Evolutionary conservation across 1,140 invertebrate genomes (phyloP).

Genomic region (Trichogramma pretiosum): DNA sequence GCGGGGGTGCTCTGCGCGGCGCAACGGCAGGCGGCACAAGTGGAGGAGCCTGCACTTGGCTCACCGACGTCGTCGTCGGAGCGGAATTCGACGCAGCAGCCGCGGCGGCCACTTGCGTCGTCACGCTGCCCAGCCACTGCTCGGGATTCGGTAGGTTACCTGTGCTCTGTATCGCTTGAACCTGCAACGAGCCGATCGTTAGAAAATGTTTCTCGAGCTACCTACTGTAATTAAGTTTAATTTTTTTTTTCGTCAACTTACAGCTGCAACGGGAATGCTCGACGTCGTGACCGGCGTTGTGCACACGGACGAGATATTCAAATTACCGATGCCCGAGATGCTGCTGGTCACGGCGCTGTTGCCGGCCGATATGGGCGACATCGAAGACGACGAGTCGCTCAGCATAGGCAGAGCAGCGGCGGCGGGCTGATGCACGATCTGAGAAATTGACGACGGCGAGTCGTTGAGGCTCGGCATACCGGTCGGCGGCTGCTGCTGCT

Average conservation of each 20-base stretch:
- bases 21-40: constrained; percentile 29
- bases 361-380: not conserved
- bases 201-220: not conserved
- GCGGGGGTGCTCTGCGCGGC: constrained; percentile 47
- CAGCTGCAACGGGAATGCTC: constrained; percentile 22
- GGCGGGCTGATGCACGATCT: no score
- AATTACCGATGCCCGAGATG: constrained; percentile 22
- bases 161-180: constrained; percentile 29
- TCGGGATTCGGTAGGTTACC: constrained; percentile 59
- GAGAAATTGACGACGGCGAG: no score
- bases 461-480: no score
- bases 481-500: no score
- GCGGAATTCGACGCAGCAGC: constrained; percentile 64
- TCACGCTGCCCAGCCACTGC: constrained; percentile 68
- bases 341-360: constrained; percentile 17
- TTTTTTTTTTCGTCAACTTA: constrained; percentile 18
- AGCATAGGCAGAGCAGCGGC: no score
- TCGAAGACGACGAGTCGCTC: not conserved
- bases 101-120: constrained; percentile 50
- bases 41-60: constrained; percentile 32
- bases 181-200: constrained; percentile 21
- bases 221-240: no score
- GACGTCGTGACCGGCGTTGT: constrained; percentile 21
- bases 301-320: no score
- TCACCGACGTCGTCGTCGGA: constrained; percentile 36